phyloP scores from a whole-genome alignment of 2,888 invertebrate genomes.

The Dolomedes plantarius region DNA sequence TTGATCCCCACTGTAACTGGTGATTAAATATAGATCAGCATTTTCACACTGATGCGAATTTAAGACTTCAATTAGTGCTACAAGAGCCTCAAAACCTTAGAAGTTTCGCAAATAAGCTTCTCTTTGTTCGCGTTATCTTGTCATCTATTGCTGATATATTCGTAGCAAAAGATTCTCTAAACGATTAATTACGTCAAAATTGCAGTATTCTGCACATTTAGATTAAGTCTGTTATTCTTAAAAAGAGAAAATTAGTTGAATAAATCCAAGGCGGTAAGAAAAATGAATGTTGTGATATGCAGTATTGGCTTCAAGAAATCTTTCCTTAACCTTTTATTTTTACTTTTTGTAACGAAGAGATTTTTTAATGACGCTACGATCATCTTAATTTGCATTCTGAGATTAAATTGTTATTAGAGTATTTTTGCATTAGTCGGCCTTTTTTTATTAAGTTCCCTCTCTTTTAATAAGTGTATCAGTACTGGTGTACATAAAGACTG shows the following conservation, averaged over 20 bases:
- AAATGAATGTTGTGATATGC: background rate
- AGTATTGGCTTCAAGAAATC: background rate
- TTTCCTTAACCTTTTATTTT: background rate
- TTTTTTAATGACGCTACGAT: no score
- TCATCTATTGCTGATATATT: conserved; percentile 30
- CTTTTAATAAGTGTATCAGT: no score
- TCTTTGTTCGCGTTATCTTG: conserved; percentile 35
- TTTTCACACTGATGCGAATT: conserved; percentile 45
- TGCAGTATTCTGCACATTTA: background rate
- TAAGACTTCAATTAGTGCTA: conserved; percentile 42
- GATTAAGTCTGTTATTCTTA: background rate
- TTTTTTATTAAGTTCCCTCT: no score
- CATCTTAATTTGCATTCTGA: no score
- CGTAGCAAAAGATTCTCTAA: background rate
- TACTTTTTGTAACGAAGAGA: no score
- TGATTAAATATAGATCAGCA: conserved; percentile 52
- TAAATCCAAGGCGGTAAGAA: background rate
- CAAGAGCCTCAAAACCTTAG: conserved; percentile 21
- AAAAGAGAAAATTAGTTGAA: background rate
- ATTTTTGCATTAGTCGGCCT: no score
- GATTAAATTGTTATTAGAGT: no score
- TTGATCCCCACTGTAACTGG: conserved; percentile 29
- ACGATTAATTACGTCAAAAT: conserved; percentile 11
- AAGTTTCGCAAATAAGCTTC: conserved; percentile 17
- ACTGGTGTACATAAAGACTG: no score